These are phyloP conservation scores for Rousettus madagascariensis DNA, from an alignment of 2,797 vertebrate species.

Conservation along the genomic window DNA sequence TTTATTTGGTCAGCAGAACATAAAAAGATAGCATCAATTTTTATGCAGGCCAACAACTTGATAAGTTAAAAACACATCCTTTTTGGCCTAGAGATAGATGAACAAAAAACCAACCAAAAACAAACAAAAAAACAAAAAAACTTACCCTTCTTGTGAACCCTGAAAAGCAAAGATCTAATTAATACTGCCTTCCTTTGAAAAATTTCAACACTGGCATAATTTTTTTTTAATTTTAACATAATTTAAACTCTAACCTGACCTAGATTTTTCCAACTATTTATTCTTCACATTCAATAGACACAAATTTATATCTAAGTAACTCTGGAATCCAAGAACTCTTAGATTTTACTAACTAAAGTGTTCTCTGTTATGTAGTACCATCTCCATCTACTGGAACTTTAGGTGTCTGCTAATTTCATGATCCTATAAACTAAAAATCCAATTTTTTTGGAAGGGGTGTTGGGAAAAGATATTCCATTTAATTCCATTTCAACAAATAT, in stretches of 20 bases:
- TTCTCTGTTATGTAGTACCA: conserved; percentile 4
- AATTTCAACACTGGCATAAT: neutral
- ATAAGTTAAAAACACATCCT: neutral
- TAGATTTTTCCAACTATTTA: conserved; percentile 24
- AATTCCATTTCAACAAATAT: conserved; percentile 31
- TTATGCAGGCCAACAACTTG: neutral
- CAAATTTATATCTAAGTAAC: neutral
- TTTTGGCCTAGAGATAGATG: neutral
- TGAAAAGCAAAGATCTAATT: conserved; percentile 35
- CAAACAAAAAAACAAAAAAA: neutral
- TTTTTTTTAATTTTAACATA: neutral
- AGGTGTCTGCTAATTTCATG: conserved; percentile 8
- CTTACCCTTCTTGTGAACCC: neutral
- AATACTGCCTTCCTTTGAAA: neutral
- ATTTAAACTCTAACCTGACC: conserved; percentile 26
- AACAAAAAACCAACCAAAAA: neutral
- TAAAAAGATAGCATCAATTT: conserved; percentile 26
- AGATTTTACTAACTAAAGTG: conserved; percentile 13
- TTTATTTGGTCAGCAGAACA: conserved; percentile 4
- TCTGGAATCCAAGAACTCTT: neutral
- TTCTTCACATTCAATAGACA: conserved; percentile 49
- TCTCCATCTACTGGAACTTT: conserved; percentile 24
- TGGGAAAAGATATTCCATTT: neutral
- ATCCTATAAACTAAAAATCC: conserved; percentile 19
- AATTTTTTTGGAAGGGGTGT: neutral